Base-by-base conservation (phyloP, 2,113 vertebrate species). In the Climacteris rufus region DNA sequence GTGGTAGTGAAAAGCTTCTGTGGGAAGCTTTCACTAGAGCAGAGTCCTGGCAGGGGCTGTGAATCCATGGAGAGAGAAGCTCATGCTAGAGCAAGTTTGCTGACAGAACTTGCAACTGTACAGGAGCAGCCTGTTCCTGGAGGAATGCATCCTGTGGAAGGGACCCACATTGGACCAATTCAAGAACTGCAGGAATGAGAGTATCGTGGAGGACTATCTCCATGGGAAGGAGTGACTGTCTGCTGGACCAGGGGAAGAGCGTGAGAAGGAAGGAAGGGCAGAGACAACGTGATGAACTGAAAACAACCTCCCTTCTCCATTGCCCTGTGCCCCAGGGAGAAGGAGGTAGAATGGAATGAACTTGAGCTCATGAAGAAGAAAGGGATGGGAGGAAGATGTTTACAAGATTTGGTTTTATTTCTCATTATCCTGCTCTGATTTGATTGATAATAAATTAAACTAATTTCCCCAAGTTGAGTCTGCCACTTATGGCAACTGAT, bases 1-100 rank as follows among this genome's bases (percentile, higher is more conserved):
- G 16, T n/a, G 5, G 14, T 7, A 37, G 14, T 30, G 9, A 33
- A 4, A n/a, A n/a, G n/a, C n/a, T n/a, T 10, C 37, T 5, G 2
- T 33, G 25, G 18, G 15, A 25, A 37, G 12, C 7, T 49, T 5
- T 2, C 1, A 2, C 15, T 24, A 14, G 16, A 63, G 10, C 12
- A 53, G 30, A 7, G 1, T 83, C 9, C 16, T 39, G 17, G 8
- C 25, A 57, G 37, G 47, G 27, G 3, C 15, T 63, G 13, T 33
- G 15, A 15, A 9, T 14, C 17, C 6, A 3, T 27, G 37, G 23
- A 60, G 20, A 14, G 8, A 57, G 9, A 14, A 66, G 19, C 3
- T 22, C 30, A 19, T 4, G 16, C 15, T 57, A 9, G 10, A n/a
- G 15, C 11, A 66, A 17, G 1, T 9, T 40, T 53, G 16, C 39